These are phyloP conservation scores for Cyaniris semiargus DNA, from an alignment of 2,888 invertebrate genomes.

Conservation along the genomic window DNA sequence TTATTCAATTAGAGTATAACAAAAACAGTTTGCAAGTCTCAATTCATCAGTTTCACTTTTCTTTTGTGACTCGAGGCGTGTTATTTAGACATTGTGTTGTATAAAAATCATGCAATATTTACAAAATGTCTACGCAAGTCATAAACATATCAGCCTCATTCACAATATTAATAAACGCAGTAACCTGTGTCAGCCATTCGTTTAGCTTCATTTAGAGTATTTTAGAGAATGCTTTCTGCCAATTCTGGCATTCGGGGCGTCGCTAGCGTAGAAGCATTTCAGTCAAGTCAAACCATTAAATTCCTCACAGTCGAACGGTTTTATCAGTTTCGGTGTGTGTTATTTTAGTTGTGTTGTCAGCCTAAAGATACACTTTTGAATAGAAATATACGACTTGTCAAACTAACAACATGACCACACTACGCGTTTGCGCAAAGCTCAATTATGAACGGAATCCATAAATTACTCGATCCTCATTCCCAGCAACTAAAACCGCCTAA, in stretches of 20 bases:
- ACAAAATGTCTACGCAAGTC: conserved; percentile 35
- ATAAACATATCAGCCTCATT: conserved; percentile 13
- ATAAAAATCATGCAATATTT: conserved; percentile 26
- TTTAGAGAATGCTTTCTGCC: background rate
- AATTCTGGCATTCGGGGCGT: background rate
- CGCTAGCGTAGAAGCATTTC: background rate
- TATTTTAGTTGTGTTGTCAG: background rate
- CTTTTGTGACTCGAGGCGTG: background rate
- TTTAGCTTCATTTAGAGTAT: background rate
- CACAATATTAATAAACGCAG: conserved; percentile 10
- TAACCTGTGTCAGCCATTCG: background rate
- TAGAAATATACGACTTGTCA: background rate
- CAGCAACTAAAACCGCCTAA: conserved; percentile 18
- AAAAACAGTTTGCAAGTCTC: background rate
- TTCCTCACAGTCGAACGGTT: background rate
- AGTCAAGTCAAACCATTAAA: background rate
- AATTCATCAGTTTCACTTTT: background rate
- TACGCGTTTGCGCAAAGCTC: conserved; percentile 1
- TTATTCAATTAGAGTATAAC: background rate
- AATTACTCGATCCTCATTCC: background rate
- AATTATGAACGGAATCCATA: background rate
- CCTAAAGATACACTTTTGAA: background rate
- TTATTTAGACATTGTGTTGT: conserved; percentile 14
- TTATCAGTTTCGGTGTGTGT: background rate
- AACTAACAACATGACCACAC: background rate